Evolutionary conservation across 2,888 invertebrate species (phyloP).

Genomic region (Andrena flavipes): DNA sequence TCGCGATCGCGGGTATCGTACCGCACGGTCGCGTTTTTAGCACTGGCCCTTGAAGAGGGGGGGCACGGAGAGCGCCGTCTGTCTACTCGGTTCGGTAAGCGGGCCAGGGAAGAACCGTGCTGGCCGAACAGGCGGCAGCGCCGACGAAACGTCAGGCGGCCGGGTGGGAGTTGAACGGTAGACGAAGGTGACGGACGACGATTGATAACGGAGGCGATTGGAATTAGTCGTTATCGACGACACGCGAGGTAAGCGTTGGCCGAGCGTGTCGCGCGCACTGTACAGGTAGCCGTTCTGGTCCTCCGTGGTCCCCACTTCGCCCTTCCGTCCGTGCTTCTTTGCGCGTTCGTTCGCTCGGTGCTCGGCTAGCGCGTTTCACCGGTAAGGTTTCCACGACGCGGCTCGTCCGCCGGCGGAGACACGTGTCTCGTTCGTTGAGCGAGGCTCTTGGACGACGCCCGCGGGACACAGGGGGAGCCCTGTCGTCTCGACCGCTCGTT

Average conservation of each 20-base stretch:
- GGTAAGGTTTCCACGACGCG: conserved; percentile 45
- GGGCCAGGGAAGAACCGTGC: too few species aligned
- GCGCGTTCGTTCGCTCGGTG: conserved; percentile 21
- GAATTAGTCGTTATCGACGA: conserved; percentile 29
- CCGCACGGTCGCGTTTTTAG: conserved; percentile 1
- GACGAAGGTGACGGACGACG: not conserved
- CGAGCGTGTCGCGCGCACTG: conserved; percentile 46
- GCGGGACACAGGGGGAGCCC: too few species aligned
- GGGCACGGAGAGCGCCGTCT: too few species aligned
- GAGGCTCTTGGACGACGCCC: too few species aligned
- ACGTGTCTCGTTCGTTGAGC: conserved; percentile 2
- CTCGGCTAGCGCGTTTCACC: conserved; percentile 45
- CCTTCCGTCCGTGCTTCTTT: conserved; percentile 34
- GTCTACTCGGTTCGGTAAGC: too few species aligned
- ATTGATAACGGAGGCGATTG: conserved; percentile 16
- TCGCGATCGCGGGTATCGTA: not conserved
- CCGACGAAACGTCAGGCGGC: not conserved
- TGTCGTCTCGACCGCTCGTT: too few species aligned
- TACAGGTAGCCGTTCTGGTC: conserved; percentile 38
- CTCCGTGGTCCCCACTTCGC: conserved; percentile 37
- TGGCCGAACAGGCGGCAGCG: too few species aligned
- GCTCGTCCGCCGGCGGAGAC: not conserved
- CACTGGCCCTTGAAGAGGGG: not conserved
- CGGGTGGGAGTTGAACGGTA: not conserved
- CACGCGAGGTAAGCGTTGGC: conserved; percentile 43